These are phyloP conservation scores for Tylochromis polylepis DNA, from an alignment of 2,113 vertebrate species.

Conservation along the genomic window DNA sequence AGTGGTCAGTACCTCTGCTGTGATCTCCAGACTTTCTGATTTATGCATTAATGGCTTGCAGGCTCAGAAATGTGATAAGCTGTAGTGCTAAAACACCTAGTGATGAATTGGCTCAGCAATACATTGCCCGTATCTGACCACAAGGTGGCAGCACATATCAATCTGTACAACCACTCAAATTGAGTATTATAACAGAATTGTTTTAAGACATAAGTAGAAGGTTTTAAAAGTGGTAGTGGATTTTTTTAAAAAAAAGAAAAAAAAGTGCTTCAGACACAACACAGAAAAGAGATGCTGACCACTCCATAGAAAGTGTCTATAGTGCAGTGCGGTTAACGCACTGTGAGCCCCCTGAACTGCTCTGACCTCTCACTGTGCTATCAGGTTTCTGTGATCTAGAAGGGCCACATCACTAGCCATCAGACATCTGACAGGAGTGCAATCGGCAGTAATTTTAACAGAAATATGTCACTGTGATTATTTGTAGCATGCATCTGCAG, in stretches of 20 bases:
- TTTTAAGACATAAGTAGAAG: not conserved
- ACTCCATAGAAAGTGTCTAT: not conserved
- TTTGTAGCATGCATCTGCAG: constrained; percentile 68
- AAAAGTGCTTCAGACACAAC: not conserved
- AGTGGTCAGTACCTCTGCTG: constrained; percentile 55
- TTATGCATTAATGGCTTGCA: constrained; percentile 12
- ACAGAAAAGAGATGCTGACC: constrained; percentile 2
- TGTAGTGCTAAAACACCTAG: not conserved
- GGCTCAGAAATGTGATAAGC: constrained; percentile 36
- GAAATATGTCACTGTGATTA: constrained; percentile 72
- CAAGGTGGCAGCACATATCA: constrained; percentile 38
- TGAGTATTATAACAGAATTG: not conserved
- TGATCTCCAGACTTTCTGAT: constrained; percentile 1
- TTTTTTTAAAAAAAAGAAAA: not conserved
- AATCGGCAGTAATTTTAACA: constrained; percentile 45
- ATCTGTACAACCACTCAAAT: not conserved
- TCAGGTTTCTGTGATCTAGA: constrained; percentile 41
- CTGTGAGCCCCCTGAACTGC: constrained; percentile 12
- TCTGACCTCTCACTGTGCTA: constrained; percentile 2
- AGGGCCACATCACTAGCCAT: constrained; percentile 25
- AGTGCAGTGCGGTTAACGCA: constrained; percentile 16
- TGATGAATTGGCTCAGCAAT: not conserved
- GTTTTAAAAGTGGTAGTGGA: not conserved
- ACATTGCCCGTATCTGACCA: constrained; percentile 24
- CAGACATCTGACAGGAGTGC: constrained; percentile 14